A percentile compares a stretch with the other conserved stretches of the same genome.
Conservation (phyloP, 2,888 invertebrate species). For the Lysandra bellargus region DNA sequence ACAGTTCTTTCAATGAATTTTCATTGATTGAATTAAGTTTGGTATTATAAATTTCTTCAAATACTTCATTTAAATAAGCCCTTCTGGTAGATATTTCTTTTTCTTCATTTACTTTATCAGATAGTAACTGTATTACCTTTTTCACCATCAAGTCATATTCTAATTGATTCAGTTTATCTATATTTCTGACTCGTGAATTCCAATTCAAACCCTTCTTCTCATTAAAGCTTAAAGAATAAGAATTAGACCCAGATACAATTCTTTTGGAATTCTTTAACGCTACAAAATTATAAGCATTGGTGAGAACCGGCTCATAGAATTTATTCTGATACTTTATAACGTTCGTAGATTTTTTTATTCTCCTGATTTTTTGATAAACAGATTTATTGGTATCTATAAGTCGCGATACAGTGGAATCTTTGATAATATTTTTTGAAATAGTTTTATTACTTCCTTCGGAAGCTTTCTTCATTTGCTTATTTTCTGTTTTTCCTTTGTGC, state of each 20-base stretch:
- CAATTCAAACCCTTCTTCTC: slow-evolving; percentile 47
- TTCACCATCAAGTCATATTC: slow-evolving; percentile 60
- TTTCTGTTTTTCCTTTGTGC: not conserved
- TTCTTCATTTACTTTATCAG: slow-evolving; percentile 46
- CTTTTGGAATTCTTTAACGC: slow-evolving; percentile 53
- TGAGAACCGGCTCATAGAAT: slow-evolving; percentile 56
- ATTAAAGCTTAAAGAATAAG: slow-evolving; percentile 34
- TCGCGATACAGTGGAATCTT: slow-evolving; percentile 54
- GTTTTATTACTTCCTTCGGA: not conserved
- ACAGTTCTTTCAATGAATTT: slow-evolving; percentile 60
- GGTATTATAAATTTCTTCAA: slow-evolving; percentile 58
- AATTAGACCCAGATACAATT: not conserved
- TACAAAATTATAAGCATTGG: slow-evolving; percentile 56
- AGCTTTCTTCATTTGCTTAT: not conserved
- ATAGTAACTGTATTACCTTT: slow-evolving; percentile 55
- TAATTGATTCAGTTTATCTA: slow-evolving; percentile 48
- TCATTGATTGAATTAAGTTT: slow-evolving; percentile 47
- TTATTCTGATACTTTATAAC: slow-evolving; percentile 63
- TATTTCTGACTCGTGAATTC: slow-evolving; percentile 42
- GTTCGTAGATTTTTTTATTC: slow-evolving; percentile 67
- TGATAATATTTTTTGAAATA: slow-evolving; percentile 39
- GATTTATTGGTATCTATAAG: slow-evolving; percentile 41
- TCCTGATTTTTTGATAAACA: slow-evolving; percentile 49
- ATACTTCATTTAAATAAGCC: slow-evolving; percentile 53
- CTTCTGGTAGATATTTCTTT: slow-evolving; percentile 41